These are phyloP conservation scores for Proisotoma minuta DNA, from an alignment of 2,888 invertebrate species.

Conservation along the genomic window DNA sequence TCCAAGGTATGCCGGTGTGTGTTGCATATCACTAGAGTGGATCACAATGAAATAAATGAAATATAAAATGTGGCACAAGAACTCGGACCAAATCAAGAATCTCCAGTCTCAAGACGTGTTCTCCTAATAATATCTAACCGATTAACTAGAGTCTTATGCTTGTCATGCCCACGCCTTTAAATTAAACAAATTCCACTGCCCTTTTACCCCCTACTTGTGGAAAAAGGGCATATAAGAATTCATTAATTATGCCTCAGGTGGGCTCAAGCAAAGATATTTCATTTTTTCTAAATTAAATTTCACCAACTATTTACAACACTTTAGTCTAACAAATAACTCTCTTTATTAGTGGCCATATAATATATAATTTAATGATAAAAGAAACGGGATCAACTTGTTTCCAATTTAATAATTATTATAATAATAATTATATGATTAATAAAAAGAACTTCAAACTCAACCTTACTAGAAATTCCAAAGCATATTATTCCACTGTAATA, in stretches of 20 bases:
- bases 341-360: background rate
- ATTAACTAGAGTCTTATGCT: slow-evolving; percentile 45
- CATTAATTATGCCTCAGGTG: slow-evolving; percentile 48
- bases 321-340: too few relatives aligned
- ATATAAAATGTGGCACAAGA: background rate
- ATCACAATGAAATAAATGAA: slow-evolving; percentile 1
- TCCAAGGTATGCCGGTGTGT: background rate
- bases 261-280: slow-evolving; percentile 27
- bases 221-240: slow-evolving; percentile 39
- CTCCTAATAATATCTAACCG: slow-evolving; percentile 42
- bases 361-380: too few relatives aligned
- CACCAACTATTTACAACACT: background rate
- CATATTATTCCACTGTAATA: too few relatives aligned
- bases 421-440: too few relatives aligned
- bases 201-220: slow-evolving; percentile 43
- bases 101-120: slow-evolving; percentile 16
- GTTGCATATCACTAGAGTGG: background rate
- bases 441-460: too few relatives aligned
- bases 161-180: slow-evolving; percentile 48
- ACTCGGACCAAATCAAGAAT: background rate
- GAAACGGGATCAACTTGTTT: too few relatives aligned
- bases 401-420: too few relatives aligned
- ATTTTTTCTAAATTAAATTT: slow-evolving; percentile 9
- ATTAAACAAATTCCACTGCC: slow-evolving; percentile 47
- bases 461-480: too few relatives aligned